phyloP scores from a whole-genome alignment of 2,113 vertebrate genomes.

The Alectura lathami region DNA sequence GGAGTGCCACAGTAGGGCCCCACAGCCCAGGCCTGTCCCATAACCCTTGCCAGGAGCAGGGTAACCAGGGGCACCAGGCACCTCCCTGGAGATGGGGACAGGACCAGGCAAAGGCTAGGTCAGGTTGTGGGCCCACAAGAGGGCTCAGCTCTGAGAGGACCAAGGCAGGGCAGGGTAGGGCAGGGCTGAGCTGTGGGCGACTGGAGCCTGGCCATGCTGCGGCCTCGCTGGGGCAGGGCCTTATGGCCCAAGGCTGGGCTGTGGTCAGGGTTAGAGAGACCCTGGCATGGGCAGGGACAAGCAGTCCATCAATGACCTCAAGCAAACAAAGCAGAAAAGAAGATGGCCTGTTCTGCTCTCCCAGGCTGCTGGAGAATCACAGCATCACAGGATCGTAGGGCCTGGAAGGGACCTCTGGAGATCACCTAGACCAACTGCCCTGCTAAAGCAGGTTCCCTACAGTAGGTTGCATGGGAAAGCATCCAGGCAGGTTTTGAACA shows the following conservation, averaged over 20 bases:
- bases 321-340: background rate
- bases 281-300: too few species aligned
- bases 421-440: background rate
- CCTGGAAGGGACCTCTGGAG: background rate
- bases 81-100: background rate
- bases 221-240: accelerated
- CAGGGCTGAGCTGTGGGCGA: accelerated
- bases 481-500: background rate
- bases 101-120: background rate
- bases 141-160: background rate
- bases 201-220: background rate
- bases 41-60: accelerated
- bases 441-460: background rate
- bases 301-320: too few species aligned
- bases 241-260: accelerated
- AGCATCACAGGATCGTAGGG: background rate
- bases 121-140: accelerated
- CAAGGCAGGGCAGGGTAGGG: background rate
- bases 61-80: accelerated
- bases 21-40: background rate
- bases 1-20: background rate
- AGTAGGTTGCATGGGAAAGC: background rate
- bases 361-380: accelerated
- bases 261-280: accelerated
- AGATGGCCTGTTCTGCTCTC: background rate